phyloP scores from a whole-genome alignment of 2,888 invertebrate species.

The Sesia apiformis region DNA sequence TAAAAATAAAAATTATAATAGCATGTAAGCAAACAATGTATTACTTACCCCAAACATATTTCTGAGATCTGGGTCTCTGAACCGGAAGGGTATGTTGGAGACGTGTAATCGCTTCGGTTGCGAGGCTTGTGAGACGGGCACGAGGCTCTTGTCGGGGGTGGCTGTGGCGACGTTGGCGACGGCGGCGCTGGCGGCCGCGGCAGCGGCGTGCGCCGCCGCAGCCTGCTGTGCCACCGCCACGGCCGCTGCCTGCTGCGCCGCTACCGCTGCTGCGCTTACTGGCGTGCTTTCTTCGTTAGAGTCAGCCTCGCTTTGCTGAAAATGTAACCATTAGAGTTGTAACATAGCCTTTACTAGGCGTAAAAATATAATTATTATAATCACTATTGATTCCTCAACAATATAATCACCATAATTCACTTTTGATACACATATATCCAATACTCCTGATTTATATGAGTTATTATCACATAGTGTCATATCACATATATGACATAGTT shows the following conservation, averaged over 20 bases:
- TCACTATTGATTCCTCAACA: too few relatives aligned
- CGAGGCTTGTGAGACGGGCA: slow-evolving; percentile 62
- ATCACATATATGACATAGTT: too few relatives aligned
- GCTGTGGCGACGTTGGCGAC: slow-evolving; percentile 41
- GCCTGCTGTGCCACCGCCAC: slow-evolving; percentile 56
- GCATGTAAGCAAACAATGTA: not conserved
- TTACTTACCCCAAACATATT: slow-evolving; percentile 97
- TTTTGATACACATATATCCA: too few relatives aligned
- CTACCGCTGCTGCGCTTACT: slow-evolving; percentile 64
- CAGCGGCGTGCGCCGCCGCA: slow-evolving; percentile 66
- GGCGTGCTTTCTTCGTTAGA: slow-evolving; percentile 69
- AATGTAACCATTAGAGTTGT: not conserved
- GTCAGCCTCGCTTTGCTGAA: slow-evolving; percentile 63
- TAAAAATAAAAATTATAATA: not conserved
- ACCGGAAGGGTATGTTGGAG: slow-evolving; percentile 99
- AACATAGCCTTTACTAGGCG: too few relatives aligned
- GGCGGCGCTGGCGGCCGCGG: slow-evolving; percentile 44
- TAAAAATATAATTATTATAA: not conserved
- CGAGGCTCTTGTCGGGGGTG: slow-evolving; percentile 67
- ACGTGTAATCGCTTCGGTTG: slow-evolving; percentile 98
- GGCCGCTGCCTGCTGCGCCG: slow-evolving; percentile 51
- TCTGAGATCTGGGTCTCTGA: slow-evolving; percentile 98
- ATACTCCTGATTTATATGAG: too few relatives aligned
- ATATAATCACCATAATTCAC: too few relatives aligned
- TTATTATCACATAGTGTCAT: too few relatives aligned